Evolutionary conservation across 2,113 vertebrate genomes (phyloP).

Genomic region (Promerops cafer): DNA sequence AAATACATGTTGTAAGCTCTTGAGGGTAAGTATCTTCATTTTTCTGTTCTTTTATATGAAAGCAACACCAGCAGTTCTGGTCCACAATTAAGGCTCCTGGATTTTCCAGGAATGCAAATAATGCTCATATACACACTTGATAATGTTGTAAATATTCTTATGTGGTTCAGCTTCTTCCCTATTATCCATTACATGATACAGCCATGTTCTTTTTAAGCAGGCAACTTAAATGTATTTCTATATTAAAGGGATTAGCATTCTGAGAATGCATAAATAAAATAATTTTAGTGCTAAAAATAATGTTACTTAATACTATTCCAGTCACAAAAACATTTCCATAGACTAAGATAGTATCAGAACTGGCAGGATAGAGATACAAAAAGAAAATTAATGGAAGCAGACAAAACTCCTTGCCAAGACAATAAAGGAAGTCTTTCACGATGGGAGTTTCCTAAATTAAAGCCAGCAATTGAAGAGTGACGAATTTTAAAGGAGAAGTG

Average conservation of each 20-base stretch:
- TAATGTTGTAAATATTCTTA: neutral
- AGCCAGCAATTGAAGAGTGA: neutral
- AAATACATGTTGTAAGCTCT: neutral
- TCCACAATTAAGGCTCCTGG: neutral
- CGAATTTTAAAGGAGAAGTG: neutral
- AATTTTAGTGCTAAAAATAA: neutral
- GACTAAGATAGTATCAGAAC: constrained; percentile 4
- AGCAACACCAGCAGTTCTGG: neutral
- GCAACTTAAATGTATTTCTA: neutral
- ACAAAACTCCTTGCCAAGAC: constrained; percentile 19
- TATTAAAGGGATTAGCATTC: neutral
- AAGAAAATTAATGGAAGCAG: constrained; percentile 30
- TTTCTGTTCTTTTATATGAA: neutral
- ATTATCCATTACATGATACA: neutral
- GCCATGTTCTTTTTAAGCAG: neutral
- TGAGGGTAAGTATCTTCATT: neutral
- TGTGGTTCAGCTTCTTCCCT: neutral
- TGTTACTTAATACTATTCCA: neutral
- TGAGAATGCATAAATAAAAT: neutral
- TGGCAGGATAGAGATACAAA: neutral
- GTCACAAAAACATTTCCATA: neutral
- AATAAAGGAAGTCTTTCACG: constrained; percentile 33
- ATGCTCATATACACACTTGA: neutral
- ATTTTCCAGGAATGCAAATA: neutral
- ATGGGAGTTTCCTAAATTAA: constrained; percentile 11